These are phyloP conservation scores for Leptodactylus fuscus DNA, from an alignment of 2,113 vertebrate species.

Conservation along the genomic window DNA sequence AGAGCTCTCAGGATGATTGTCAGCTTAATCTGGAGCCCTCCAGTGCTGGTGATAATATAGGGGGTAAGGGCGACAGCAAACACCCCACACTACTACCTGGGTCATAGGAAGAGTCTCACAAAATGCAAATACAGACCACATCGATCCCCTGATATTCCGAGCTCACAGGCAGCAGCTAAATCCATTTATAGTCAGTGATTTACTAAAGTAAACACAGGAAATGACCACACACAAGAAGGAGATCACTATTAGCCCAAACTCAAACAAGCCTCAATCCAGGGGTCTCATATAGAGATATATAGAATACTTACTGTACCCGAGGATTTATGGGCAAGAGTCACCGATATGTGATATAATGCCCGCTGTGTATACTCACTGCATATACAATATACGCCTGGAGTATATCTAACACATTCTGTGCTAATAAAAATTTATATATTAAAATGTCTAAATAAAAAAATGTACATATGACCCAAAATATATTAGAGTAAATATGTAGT, in stretches of 20 bases:
- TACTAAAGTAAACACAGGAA: conserved; percentile 51
- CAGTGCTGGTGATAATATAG: conserved; percentile 17
- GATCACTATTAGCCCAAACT: neutral
- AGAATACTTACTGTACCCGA: neutral
- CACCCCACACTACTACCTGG: neutral
- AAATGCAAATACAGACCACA: conserved; percentile 30
- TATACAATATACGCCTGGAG: neutral
- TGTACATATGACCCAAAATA: too few relatives aligned
- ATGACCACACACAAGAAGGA: conserved; percentile 4
- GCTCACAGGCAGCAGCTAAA: conserved; percentile 8
- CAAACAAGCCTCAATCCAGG: neutral
- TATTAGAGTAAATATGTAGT: too few relatives aligned
- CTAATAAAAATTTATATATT: too few relatives aligned
- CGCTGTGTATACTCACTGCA: neutral
- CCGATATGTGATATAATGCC: neutral
- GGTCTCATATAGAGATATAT: neutral
- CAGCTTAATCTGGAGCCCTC: conserved; percentile 46
- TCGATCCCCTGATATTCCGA: conserved; percentile 45
- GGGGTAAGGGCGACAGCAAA: conserved; percentile 19
- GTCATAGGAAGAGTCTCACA: neutral
- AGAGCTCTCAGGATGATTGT: conserved; percentile 45
- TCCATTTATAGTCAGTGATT: conserved; percentile 51
- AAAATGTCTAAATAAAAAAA: neutral
- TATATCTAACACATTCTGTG: too few relatives aligned
- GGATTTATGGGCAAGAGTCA: neutral